phyloP scores from a whole-genome alignment of 2,113 vertebrate species.

The Haemorhous mexicanus region DNA sequence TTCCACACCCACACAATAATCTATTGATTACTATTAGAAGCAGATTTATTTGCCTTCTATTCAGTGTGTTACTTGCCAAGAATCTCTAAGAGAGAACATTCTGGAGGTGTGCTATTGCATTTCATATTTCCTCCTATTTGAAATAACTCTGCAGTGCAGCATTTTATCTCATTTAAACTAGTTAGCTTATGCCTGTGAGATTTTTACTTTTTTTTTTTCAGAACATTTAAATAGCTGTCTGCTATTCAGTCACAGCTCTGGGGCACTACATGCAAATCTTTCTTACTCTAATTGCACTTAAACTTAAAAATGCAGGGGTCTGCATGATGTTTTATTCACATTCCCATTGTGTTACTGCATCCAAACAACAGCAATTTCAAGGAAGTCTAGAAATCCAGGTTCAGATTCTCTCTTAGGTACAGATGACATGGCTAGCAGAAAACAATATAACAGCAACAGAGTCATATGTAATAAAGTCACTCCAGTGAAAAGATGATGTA shows the following conservation, averaged over 20 bases:
- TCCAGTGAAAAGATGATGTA: background rate
- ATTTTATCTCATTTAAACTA: slow-evolving; percentile 1
- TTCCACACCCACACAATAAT: background rate
- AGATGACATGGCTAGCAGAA: background rate
- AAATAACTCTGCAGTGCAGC: background rate
- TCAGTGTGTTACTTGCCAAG: background rate
- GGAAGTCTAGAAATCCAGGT: background rate
- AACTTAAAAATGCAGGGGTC: background rate
- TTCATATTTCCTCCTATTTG: background rate
- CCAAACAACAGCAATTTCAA: background rate
- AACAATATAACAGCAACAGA: background rate
- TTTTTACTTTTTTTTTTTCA: background rate
- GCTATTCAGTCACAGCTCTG: background rate
- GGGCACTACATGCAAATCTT: background rate
- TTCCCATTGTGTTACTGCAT: background rate
- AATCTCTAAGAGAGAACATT: background rate
- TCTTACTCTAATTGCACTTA: background rate
- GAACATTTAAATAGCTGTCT: background rate
- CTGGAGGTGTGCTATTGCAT: background rate
- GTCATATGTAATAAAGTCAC: background rate
- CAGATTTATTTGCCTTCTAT: background rate
- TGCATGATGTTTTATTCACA: background rate
- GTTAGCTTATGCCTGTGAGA: background rate
- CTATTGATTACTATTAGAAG: slow-evolving; percentile 2
- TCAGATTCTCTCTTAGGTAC: background rate